A percentile compares a stretch with the other conserved stretches of the same genome.
Conservation (phyloP, 2,797 vertebrate genomes). For the Danio jaintianensis region DNA sequence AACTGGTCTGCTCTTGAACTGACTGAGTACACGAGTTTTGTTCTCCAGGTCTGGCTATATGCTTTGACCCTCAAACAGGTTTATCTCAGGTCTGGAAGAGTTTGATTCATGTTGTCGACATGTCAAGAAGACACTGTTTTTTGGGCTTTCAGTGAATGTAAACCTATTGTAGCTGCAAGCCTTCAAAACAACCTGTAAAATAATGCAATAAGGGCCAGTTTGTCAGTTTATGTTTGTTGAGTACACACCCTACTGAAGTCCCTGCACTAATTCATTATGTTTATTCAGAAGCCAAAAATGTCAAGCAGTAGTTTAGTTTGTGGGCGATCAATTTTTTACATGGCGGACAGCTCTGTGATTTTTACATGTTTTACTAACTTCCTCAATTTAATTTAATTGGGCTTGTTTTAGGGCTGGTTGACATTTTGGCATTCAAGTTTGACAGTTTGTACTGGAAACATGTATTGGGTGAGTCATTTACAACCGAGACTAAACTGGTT, state of each 20-base stretch:
- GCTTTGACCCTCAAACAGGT: too few relatives aligned
- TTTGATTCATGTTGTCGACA: too few relatives aligned
- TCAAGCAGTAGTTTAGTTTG: slow-evolving; percentile 13
- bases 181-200: too few relatives aligned
- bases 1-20: too few relatives aligned
- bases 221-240: background rate
- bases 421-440: slow-evolving; percentile 29
- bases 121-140: too few relatives aligned
- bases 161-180: too few relatives aligned
- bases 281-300: slow-evolving; percentile 6
- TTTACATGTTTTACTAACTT: slow-evolving; percentile 8
- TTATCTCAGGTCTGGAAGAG: too few relatives aligned
- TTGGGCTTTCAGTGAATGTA: too few relatives aligned
- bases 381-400: slow-evolving; percentile 28
- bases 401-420: slow-evolving; percentile 23
- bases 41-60: too few relatives aligned
- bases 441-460: slow-evolving; percentile 30
- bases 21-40: too few relatives aligned
- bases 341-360: slow-evolving; percentile 25
- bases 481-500: slow-evolving; percentile 44
- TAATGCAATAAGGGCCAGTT: too few relatives aligned
- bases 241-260: background rate
- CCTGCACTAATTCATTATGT: slow-evolving; percentile 3
- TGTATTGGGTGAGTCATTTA: slow-evolving; percentile 36
- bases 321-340: slow-evolving; percentile 4